These are phyloP conservation scores for Rhinogobius similis DNA, from an alignment of 2,113 vertebrate genomes.

Conservation along the genomic window DNA sequence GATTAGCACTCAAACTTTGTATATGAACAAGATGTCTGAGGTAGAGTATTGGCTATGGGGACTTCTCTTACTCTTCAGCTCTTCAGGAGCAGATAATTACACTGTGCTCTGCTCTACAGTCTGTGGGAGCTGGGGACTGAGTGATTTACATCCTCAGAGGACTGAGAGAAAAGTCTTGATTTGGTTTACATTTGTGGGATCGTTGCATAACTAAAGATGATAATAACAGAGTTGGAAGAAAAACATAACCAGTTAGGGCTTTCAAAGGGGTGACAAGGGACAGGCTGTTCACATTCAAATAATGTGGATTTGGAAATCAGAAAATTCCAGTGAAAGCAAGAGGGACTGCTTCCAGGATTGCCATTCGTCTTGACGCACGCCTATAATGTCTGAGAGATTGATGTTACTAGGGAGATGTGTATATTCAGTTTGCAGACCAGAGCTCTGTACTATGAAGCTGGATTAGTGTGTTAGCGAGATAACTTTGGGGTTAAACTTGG, in stretches of 20 bases:
- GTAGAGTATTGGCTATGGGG: too few relatives aligned
- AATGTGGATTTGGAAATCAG: constrained; percentile 58
- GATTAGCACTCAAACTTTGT: background rate
- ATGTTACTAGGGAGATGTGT: constrained; percentile 55
- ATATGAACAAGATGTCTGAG: too few relatives aligned
- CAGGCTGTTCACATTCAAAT: constrained; percentile 30
- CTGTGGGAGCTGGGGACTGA: background rate
- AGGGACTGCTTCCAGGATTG: constrained; percentile 50
- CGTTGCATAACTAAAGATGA: background rate
- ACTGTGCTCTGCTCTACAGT: too few relatives aligned
- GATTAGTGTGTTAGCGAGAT: too few relatives aligned
- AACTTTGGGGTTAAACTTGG: too few relatives aligned
- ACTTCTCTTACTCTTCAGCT: background rate
- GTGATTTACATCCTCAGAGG: background rate
- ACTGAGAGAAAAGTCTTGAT: background rate
- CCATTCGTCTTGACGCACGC: constrained; percentile 36
- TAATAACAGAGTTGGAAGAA: constrained; percentile 39
- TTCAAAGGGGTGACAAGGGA: constrained; percentile 26
- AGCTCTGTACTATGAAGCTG: too few relatives aligned
- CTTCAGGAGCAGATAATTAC: background rate
- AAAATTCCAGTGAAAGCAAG: constrained; percentile 50
- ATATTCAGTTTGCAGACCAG: constrained; percentile 1
- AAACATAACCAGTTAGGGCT: background rate
- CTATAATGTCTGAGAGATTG: constrained; percentile 60
- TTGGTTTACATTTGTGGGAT: background rate